phyloP scores from a whole-genome alignment of 1,140 invertebrate species.

The Aphelenchoides besseyi region DNA sequence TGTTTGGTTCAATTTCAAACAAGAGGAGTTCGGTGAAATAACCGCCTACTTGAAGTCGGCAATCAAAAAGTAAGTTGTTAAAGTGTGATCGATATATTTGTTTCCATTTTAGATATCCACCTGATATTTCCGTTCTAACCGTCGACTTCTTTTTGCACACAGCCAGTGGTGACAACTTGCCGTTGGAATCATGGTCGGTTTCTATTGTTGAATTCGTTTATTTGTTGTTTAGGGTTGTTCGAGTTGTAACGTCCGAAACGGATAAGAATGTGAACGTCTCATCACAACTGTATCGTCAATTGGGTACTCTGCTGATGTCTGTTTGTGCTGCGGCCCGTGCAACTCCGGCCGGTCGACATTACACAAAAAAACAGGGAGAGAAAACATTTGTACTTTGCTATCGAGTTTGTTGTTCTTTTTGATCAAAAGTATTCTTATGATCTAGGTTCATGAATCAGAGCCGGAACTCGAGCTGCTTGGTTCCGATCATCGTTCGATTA shows the following conservation, averaged over 20 bases:
- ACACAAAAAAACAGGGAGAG: constrained; percentile 10
- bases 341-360: constrained; percentile 14
- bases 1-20: constrained; percentile 21
- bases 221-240: constrained; percentile 16
- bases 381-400: constrained; percentile 19
- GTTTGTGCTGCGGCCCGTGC: constrained; percentile 18
- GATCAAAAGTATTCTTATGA: background rate
- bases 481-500: background rate
- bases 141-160: constrained; percentile 22
- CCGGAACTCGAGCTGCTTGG: constrained; percentile 17
- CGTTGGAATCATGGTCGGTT: constrained; percentile 23
- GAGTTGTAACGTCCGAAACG: background rate
- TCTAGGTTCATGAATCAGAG: constrained; percentile 13
- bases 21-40: constrained; percentile 21
- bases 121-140: background rate
- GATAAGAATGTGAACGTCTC: constrained; percentile 10
- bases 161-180: constrained; percentile 15
- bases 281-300: constrained; percentile 5
- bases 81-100: background rate
- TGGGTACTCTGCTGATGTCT: constrained; percentile 18
- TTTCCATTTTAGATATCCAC: constrained; percentile 15
- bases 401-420: constrained; percentile 1
- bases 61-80: constrained; percentile 13
- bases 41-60: constrained; percentile 15
- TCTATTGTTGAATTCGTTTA: background rate